Base-by-base conservation (phyloP, 2,113 vertebrate species). In the Apistogramma diplotaenia region DNA sequence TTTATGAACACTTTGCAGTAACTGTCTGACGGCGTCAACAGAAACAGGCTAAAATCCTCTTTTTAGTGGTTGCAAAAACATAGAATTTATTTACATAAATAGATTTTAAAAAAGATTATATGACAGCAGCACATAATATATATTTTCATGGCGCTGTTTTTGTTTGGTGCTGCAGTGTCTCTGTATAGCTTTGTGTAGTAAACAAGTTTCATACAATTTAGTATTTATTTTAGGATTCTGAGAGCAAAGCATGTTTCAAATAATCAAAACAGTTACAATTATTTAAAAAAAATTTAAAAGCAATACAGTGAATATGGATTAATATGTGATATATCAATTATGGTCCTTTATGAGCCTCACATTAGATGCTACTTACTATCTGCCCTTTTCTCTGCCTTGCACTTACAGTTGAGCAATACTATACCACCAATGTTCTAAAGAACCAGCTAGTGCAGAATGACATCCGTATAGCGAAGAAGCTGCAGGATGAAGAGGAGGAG, bases 371-470 rank as follows among this genome's bases (percentile, higher is more conserved):
- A 19, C 40, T 75, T 16, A 40, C 21, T 12, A 3, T 65, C 18
- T 49, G 4, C 15, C 10, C 46, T 23, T 33, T 31, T 7, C 4
- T 57, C 8, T 76, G 4, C n/a, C 9, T 72, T 43, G 1, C 16
- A 5, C 16, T 51, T 19, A 1, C 57, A 96, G 94, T 95, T 40
- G 94, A 96, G 58, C 92, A 96, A 58, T 93, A 94, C 76, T 97
- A 96, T 53, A 94, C 82, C 76, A 95, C 93, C 54, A 95, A 96
- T 27, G 76, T 95, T 35, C 93, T 93, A 89, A 95, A 95, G 87
- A 96, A 87, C 81, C 92, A 87, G 74, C 85, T 96, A 16, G 95
- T 96, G 59, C 94, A 95, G 88, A 95, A 93, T 27, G 95, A 95
- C 77, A 92, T 95, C 60, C 89, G 84, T 23, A 87, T 94, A 13